Evolutionary conservation across 2,888 invertebrate genomes (phyloP), one percentile per base, ranked within the genome.

Genomic region (Ectropis crepuscularia): DNA sequence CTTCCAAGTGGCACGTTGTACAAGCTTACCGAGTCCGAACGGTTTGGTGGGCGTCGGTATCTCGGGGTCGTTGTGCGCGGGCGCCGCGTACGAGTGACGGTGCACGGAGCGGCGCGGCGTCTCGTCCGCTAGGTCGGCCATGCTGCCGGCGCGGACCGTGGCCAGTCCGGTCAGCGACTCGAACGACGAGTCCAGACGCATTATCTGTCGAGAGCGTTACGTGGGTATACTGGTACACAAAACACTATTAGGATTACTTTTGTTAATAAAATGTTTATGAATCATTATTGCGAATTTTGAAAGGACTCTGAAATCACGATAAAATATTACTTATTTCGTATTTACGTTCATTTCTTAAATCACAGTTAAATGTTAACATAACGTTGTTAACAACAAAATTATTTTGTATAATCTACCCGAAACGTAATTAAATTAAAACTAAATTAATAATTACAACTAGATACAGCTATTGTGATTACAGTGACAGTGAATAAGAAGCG

Each of bases 161-260:
- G 81, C 85, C 37, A 97, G 95, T 53, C 95, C 96, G 41, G 94
- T 86, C 69, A 96, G 89, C 39, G 96, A 96, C 85, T 97, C 97
- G 91, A 96, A 95, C 61, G 96, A 96, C 50, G 95, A 95, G 83
- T 97, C 97, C 86, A 96, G 94, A 62, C 96, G 94, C 96, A 97
- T 96, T 62, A 97, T 94, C 97, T 97, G 90, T 53, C 10, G 53
- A 28, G 16, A 47, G 53, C 28, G 37, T 54, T 6, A 54, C 45
- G 0, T 10, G 36, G 37, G 6, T 9, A 28, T 28, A 28, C 16
- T 28, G 4, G 16, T 39, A 60, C 47, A 48, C 38, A 28, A 49
- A 36, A 53, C n/a, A 49, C 53, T 37, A 43, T 10, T 48, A 59
- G 2, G 4, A 28, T 28, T 28, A 4, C 4, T 28, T 28, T 28